Conservation (phyloP, 2,888 invertebrate species). For the Drosophila tripunctata region DNA sequence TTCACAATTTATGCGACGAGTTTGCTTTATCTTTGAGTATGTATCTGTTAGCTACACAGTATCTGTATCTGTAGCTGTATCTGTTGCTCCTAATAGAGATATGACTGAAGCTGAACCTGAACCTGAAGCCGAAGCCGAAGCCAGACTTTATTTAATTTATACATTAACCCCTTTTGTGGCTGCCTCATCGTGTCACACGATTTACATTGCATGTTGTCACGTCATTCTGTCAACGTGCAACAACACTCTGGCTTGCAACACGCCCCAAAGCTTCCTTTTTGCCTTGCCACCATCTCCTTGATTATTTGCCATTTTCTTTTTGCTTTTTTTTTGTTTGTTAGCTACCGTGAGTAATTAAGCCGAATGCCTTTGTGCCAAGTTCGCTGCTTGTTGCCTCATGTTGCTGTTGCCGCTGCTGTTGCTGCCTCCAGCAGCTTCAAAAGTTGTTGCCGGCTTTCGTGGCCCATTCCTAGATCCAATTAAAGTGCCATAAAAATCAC, state of each 20-base stretch:
- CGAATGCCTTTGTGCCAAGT: constrained; percentile 53
- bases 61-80: constrained; percentile 11
- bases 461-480: constrained; percentile 60
- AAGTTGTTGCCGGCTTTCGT: constrained; percentile 17
- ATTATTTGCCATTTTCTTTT: background rate
- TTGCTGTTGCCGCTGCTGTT: no score
- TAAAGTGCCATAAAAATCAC: constrained; percentile 77
- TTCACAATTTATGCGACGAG: constrained; percentile 44
- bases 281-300: background rate
- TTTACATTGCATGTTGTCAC: constrained; percentile 80
- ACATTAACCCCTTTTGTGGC: constrained; percentile 69
- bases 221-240: constrained; percentile 72
- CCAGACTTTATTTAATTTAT: constrained; percentile 73
- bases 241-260: constrained; percentile 26
- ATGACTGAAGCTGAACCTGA: constrained; percentile 25
- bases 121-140: constrained; percentile 11
- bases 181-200: constrained; percentile 70
- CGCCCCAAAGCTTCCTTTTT: constrained; percentile 35
- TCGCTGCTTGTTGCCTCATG: constrained; percentile 9
- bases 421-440: constrained; percentile 45
- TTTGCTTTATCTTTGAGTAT: constrained; percentile 35
- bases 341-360: constrained; percentile 74
- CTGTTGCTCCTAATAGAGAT: constrained; percentile 63
- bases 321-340: constrained; percentile 14
- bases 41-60: constrained; percentile 29